Evolutionary conservation across 2,113 vertebrate genomes (phyloP).

Genomic region (Sitta europaea): DNA sequence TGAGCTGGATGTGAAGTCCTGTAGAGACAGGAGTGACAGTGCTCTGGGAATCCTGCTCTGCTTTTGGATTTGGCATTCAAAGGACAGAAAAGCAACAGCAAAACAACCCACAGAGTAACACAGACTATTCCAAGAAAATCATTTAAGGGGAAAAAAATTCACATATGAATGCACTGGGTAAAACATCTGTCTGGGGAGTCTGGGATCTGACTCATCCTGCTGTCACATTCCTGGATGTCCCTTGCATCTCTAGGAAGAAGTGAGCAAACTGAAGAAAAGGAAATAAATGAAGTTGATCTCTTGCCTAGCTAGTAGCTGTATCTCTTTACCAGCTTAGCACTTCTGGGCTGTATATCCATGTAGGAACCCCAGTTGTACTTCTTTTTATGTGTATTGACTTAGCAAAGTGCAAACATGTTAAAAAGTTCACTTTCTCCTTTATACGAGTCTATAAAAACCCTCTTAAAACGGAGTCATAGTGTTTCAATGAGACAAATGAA

Average conservation of each 20-base stretch:
- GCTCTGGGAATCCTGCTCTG: background rate
- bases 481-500: conserved; percentile 72
- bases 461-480: conserved; percentile 79
- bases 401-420: conserved; percentile 76
- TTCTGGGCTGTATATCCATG: conserved; percentile 16
- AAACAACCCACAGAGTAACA: background rate
- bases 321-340: conserved; percentile 50
- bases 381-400: conserved; percentile 75
- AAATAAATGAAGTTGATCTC: background rate
- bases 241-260: background rate
- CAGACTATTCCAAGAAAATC: background rate
- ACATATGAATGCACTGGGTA: background rate
- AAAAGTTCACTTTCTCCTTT: conserved; percentile 80
- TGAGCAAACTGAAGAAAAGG: background rate
- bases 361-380: conserved; percentile 60
- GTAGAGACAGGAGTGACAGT: background rate
- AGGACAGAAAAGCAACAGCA: background rate
- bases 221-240: background rate
- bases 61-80: background rate
- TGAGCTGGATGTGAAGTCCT: rapidly evolving
- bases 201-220: background rate
- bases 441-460: conserved; percentile 81
- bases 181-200: background rate
- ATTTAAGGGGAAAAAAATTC: rapidly evolving
- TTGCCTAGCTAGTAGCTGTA: background rate